phyloP scores from a whole-genome alignment of 2,113 vertebrate genomes.

The Anolis carolinensis region DNA sequence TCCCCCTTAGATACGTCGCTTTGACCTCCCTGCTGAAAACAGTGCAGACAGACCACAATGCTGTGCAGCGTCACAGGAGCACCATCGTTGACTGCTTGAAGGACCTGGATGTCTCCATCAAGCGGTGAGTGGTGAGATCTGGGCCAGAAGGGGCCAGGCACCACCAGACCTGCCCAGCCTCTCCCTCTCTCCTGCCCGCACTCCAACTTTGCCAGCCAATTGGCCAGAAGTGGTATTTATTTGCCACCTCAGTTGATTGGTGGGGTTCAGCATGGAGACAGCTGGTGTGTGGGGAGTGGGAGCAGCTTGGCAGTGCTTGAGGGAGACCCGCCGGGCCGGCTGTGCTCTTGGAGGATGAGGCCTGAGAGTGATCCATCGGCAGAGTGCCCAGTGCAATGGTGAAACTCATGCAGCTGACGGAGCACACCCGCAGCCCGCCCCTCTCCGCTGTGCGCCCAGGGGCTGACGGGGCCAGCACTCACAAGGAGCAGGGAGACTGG shows the following conservation, averaged over 20 bases:
- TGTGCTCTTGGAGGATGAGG: conserved; percentile 80
- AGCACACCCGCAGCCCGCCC: conserved; percentile 43
- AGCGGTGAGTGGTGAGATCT: conserved; percentile 80
- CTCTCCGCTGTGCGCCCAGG: neutral
- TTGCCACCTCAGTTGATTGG: too few species aligned
- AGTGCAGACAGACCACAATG: conserved; percentile 98
- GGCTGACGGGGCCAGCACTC: neutral
- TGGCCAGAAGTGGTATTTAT: too few species aligned
- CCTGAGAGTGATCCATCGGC: conserved; percentile 81
- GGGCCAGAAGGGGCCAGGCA: too few species aligned
- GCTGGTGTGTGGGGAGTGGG: too few species aligned
- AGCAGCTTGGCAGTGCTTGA: too few species aligned
- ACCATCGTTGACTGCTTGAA: conserved; percentile 99
- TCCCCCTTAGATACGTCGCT: conserved; percentile 88
- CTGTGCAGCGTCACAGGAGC: conserved; percentile 96
- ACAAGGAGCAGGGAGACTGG: neutral
- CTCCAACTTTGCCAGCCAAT: too few species aligned
- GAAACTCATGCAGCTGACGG: conserved; percentile 75
- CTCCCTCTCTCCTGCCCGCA: neutral
- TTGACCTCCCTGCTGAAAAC: conserved; percentile 98
- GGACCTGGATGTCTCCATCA: conserved; percentile 98
- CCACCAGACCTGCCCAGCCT: too few species aligned
- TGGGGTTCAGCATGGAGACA: too few species aligned
- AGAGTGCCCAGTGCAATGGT: conserved; percentile 73
- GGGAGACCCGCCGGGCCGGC: too few species aligned